Conservation (phyloP, 2,113 vertebrate genomes). For the Plotosus lineatus region DNA sequence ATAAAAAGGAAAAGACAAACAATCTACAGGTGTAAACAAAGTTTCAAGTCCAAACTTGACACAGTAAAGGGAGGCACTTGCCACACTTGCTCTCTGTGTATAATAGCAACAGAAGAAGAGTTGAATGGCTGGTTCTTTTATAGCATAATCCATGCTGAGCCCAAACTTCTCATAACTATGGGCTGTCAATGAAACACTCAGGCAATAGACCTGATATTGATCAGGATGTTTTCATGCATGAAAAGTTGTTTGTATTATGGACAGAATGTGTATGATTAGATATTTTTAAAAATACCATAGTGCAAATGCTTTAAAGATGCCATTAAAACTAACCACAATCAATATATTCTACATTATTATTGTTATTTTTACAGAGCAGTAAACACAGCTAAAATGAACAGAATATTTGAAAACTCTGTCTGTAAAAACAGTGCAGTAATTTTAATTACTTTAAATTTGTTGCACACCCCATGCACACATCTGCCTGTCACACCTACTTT, state of each 20-base stretch:
- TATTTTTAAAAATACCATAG: neutral
- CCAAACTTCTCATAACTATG: neutral
- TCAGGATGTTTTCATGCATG: neutral
- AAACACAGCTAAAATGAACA: neutral
- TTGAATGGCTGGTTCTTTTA: neutral
- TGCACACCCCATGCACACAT: neutral
- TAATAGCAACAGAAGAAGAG: constrained; percentile 32
- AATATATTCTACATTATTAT: neutral
- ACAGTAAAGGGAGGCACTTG: constrained; percentile 27
- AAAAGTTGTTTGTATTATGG: neutral
- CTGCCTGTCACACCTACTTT: neutral
- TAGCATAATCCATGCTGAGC: constrained; percentile 31
- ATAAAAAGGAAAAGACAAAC: constrained; percentile 22
- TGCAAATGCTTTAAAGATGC: neutral
- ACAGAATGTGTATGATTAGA: neutral
- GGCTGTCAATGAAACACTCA: neutral
- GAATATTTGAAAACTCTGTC: neutral
- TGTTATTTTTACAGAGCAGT: neutral
- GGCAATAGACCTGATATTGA: neutral
- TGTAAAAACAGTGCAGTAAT: neutral
- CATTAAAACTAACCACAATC: neutral
- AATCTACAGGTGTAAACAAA: constrained; percentile 47
- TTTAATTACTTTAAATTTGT: neutral
- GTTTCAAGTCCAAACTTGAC: constrained; percentile 58
- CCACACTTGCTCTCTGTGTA: neutral